Evolutionary conservation across 2,113 vertebrate species (phyloP).

Genomic region (Chloroceryle aenea): DNA sequence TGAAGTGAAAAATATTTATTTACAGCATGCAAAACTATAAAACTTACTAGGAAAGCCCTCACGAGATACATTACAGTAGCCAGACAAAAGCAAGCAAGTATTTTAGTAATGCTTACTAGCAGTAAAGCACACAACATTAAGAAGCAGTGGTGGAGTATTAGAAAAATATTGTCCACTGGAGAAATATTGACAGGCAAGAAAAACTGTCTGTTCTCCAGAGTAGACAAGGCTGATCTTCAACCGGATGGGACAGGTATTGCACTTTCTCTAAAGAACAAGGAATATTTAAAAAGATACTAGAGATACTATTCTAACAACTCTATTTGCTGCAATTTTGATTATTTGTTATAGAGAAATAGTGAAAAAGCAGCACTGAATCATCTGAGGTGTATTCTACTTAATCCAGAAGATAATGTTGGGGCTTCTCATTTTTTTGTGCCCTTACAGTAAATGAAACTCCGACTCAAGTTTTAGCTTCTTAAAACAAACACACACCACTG

Average conservation of each 20-base stretch:
- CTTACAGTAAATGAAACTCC: not conserved
- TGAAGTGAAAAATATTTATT: constrained; percentile 74
- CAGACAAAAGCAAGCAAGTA: constrained; percentile 60
- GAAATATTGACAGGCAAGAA: constrained; percentile 43
- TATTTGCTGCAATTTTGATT: not conserved
- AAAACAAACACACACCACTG: too few relatives aligned
- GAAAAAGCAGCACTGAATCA: not conserved
- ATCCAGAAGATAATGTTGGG: not conserved
- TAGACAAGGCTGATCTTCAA: constrained; percentile 63
- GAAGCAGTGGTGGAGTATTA: constrained; percentile 18
- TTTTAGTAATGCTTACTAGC: constrained; percentile 58
- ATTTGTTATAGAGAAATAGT: not conserved
- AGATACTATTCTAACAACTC: not conserved
- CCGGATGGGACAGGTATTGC: not conserved
- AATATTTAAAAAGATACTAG: not conserved
- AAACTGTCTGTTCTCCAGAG: constrained; percentile 49
- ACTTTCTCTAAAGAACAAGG: not conserved
- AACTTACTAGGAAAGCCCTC: constrained; percentile 57
- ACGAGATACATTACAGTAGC: constrained; percentile 60
- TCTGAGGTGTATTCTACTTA: not conserved
- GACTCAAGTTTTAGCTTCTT: not conserved
- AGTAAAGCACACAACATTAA: constrained; percentile 50
- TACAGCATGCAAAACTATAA: constrained; percentile 63
- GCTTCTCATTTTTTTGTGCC: not conserved
- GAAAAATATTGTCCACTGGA: constrained; percentile 40